phyloP scores from a whole-genome alignment of 2,888 invertebrate species.

The Cacoxenus indagator region DNA sequence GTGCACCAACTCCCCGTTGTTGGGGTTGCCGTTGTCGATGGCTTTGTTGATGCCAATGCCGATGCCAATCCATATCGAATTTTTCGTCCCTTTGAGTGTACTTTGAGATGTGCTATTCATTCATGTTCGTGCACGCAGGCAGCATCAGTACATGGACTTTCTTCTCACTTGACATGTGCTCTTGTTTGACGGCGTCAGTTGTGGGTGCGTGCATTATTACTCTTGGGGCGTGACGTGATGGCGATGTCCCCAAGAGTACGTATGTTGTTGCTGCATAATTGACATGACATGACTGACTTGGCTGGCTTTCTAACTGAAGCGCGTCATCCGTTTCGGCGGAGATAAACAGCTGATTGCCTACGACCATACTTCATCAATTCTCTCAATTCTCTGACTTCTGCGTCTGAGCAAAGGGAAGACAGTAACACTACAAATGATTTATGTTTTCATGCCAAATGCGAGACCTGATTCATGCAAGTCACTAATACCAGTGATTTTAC shows the following conservation, averaged over 20 bases:
- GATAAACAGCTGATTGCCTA: conserved; percentile 61
- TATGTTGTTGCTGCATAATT: conserved; percentile 48
- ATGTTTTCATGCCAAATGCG: conserved; percentile 53
- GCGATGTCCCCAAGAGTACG: not conserved
- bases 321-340: conserved; percentile 1
- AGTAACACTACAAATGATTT: conserved; percentile 46
- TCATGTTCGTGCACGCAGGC: conserved; percentile 11
- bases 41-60: not conserved
- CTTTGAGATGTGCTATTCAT: not conserved
- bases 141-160: too few relatives aligned
- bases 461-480: too few relatives aligned
- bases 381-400: too few relatives aligned
- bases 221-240: conserved; percentile 11
- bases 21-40: not conserved
- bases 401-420: too few relatives aligned
- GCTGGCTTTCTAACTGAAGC: not conserved
- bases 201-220: conserved; percentile 17
- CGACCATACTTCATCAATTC: conserved; percentile 32
- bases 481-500: too few relatives aligned
- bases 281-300: conserved; percentile 41
- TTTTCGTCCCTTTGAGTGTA: not conserved
- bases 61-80: conserved; percentile 12
- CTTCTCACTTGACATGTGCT: not conserved
- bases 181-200: conserved; percentile 1
- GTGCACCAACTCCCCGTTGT: not conserved